phyloP scores from a whole-genome alignment of 2,797 vertebrate species.

The Phalloptychus januarius region DNA sequence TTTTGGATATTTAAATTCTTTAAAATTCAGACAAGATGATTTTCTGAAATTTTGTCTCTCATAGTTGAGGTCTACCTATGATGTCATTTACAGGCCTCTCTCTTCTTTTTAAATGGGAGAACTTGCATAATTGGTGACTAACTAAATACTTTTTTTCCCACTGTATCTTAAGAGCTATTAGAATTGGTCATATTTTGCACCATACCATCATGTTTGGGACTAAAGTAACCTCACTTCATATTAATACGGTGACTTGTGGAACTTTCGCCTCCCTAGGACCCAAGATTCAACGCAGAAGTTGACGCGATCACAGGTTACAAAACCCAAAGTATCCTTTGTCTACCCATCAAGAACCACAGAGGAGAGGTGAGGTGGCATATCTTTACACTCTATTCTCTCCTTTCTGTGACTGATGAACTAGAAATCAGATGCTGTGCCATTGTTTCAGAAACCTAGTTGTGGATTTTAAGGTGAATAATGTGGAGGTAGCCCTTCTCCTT shows the following conservation, averaged over 20 bases:
- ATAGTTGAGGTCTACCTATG: too few species aligned
- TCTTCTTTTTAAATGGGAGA: too few species aligned
- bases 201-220: neutral
- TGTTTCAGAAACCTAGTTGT: neutral
- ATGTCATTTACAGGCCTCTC: too few species aligned
- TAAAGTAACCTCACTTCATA: neutral
- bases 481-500: neutral
- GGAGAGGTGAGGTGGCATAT: conserved; percentile 85
- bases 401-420: neutral
- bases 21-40: too few species aligned
- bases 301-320: conserved; percentile 97
- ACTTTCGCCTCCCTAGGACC: conserved; percentile 80
- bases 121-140: too few species aligned
- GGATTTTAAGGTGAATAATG: neutral
- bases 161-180: neutral
- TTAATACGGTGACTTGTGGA: neutral
- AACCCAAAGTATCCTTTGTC: conserved; percentile 96
- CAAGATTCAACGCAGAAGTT: conserved; percentile 96
- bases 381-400: neutral
- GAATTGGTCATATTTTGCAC: neutral
- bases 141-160: too few species aligned
- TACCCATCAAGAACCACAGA: conserved; percentile 98
- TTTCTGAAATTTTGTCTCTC: too few species aligned
- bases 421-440: neutral
- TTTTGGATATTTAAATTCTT: too few species aligned